Evolutionary conservation across 2,888 invertebrate genomes (phyloP), one percentile per base, ranked within the genome.

Genomic region (Acholoe squamosa): DNA sequence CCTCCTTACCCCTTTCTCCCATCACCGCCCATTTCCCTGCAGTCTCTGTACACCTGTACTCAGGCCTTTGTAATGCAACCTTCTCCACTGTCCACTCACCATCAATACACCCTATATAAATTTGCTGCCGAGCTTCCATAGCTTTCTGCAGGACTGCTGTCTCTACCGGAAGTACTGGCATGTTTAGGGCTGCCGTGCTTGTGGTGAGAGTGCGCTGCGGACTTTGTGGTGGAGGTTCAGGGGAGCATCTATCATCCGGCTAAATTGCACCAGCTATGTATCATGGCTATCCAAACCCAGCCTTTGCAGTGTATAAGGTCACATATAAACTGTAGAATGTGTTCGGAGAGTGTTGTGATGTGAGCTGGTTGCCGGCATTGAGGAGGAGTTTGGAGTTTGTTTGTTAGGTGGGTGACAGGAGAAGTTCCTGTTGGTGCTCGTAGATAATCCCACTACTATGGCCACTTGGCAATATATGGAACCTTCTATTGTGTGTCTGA

Each of bases 21-120:
- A 34, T 43, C 80, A 0, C 34, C 19, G 34, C 22, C 80, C 80
- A 33, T 0, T 0, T 34, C 12, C 19, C 80, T 5, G 25, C 80
- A 34, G 7, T 14, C 43, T 7, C 80, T 43, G 34, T 80, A 19
- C 25, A 33, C 80, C 80, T 25, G n/a, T 80, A 19, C 80, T 0
- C 34, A 34, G 34, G 80, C 14, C 71, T 61, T 61, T 71, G 71
- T 71, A 25, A 71, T 71, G 71, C 71, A 16, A 12, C 31, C 71
- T 7, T 22, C 31, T 28, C n/a, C 80, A 12, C 28, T 76, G 76
- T 76, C 80, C 80, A 80, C 80, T 33, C 80, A 1, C 80, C 25
- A 10, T 80, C 80, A 80, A 34, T 80, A n/a, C 76, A 14, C 80
- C 19, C 12, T 43, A 43, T 80, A 80, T 80, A 80, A 80, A 80